These are phyloP conservation scores for Neopipo cinnamomea DNA, from an alignment of 2,113 vertebrate genomes.

Conservation along the genomic window DNA sequence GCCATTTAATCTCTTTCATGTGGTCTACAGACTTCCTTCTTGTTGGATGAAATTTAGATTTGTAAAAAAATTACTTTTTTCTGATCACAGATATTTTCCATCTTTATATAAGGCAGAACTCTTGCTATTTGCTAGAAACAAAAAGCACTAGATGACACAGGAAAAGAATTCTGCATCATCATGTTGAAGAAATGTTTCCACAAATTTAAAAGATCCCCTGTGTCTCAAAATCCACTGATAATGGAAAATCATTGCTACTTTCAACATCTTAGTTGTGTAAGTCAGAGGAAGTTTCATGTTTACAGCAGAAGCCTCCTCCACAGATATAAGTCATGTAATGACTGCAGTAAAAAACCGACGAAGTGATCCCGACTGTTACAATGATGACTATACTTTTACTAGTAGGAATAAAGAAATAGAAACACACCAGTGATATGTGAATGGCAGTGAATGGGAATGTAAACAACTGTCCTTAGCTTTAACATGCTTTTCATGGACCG, in stretches of 20 bases:
- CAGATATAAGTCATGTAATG: not conserved
- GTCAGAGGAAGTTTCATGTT: not conserved
- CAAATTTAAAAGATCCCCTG: not conserved
- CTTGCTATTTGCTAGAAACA: not conserved
- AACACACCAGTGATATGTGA: not conserved
- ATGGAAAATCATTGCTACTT: not conserved
- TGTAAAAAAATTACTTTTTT: not conserved
- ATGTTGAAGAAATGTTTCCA: not conserved
- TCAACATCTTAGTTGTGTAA: not conserved
- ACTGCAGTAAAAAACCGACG: not conserved
- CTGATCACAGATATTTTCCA: not conserved
- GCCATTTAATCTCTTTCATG: not conserved
- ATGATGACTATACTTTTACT: not conserved
- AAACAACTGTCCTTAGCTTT: not conserved
- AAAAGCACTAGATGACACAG: not conserved
- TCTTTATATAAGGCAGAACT: not conserved
- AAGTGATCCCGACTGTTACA: not conserved
- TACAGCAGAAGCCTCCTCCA: not conserved
- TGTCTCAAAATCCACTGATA: not conserved
- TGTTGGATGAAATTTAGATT: not conserved
- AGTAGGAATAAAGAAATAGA: not conserved
- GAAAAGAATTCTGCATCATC: rapidly evolving
- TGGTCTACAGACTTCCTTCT: not conserved
- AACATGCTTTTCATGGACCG: not conserved
- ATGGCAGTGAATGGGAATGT: not conserved